A percentile compares a stretch with the other conserved stretches of the same genome.
Evolutionary conservation across 2,888 invertebrate genomes (phyloP).

Genomic region (Steromphala cineraria): DNA sequence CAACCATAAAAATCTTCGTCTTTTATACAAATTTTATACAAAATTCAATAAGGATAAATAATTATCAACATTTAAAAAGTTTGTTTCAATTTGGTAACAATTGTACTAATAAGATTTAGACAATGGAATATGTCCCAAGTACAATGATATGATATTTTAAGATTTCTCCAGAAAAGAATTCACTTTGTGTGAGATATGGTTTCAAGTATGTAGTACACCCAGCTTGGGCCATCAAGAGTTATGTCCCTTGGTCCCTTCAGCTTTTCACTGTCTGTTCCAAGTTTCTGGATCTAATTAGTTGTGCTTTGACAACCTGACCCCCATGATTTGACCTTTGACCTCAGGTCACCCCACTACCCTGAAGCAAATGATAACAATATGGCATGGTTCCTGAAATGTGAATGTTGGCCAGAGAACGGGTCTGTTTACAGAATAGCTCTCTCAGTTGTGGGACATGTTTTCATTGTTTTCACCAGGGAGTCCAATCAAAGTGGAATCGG

Average conservation of each 20-base stretch:
- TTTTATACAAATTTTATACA: no score
- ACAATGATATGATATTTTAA: no score
- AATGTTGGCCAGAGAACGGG: not conserved
- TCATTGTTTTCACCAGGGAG: not conserved
- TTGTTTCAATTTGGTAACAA: no score
- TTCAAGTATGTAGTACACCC: no score
- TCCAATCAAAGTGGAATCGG: no score
- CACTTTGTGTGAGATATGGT: no score
- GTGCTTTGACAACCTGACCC: not conserved
- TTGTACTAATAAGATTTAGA: no score
- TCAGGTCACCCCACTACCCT: not conserved
- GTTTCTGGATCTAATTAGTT: conserved; percentile 1
- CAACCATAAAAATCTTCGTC: no score
- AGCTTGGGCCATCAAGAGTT: not conserved
- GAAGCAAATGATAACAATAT: not conserved
- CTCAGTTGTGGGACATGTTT: not conserved
- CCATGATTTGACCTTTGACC: not conserved
- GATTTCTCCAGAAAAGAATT: no score
- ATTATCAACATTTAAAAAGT: no score
- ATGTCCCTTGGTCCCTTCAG: not conserved
- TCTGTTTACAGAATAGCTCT: not conserved
- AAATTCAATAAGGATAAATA: no score
- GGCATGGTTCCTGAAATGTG: not conserved
- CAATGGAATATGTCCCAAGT: no score
- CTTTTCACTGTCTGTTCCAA: not conserved